These are phyloP conservation scores for Microcebus lehilahytsara DNA, from an alignment of 2,113 vertebrate genomes.

Conservation along the genomic window DNA sequence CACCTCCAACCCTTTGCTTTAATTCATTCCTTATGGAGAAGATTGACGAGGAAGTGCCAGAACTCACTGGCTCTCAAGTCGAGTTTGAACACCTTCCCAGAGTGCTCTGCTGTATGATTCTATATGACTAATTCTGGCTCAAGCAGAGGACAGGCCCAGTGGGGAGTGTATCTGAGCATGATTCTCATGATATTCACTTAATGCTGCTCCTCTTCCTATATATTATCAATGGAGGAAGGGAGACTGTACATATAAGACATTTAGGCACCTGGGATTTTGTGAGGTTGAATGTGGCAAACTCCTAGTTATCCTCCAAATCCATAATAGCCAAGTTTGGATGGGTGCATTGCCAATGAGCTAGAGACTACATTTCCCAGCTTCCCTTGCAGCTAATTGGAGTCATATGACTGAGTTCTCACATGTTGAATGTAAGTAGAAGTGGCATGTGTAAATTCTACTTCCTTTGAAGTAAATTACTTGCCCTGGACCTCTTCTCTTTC, in stretches of 20 bases:
- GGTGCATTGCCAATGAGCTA: background rate
- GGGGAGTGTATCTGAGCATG: background rate
- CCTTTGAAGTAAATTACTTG: background rate
- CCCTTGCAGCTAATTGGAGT: background rate
- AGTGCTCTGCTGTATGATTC: background rate
- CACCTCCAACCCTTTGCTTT: background rate
- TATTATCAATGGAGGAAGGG: background rate
- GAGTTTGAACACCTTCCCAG: background rate
- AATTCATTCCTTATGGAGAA: background rate
- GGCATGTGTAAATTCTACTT: background rate
- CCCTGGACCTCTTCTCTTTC: background rate
- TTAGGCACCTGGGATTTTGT: background rate
- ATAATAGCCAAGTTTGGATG: background rate
- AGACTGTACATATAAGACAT: background rate
- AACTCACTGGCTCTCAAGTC: background rate
- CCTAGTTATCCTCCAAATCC: background rate
- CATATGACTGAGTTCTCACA: background rate
- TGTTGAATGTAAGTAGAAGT: background rate
- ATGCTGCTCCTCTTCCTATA: background rate
- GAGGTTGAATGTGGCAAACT: conserved; percentile 1
- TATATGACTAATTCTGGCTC: background rate
- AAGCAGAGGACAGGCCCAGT: background rate
- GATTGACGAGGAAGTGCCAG: background rate
- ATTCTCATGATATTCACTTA: background rate
- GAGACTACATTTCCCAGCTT: conserved; percentile 1